A percentile compares a stretch with the other conserved stretches of the same genome.
Conservation (phyloP, 2,113 vertebrate species). For the Archocentrus centrarchus region DNA sequence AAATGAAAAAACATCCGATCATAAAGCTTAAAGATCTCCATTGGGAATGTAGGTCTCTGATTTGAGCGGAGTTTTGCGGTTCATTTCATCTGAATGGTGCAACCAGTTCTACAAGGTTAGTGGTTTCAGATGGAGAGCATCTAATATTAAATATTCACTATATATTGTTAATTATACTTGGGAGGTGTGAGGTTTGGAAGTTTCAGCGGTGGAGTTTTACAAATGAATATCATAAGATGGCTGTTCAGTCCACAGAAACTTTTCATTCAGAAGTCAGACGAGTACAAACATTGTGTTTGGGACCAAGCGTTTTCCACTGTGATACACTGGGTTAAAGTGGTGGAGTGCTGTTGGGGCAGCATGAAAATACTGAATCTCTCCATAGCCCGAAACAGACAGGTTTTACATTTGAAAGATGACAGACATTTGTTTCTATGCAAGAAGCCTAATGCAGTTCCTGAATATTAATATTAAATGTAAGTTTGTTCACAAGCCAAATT, state of each 20-base stretch:
- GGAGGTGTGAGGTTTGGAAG: neutral
- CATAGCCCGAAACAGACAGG: neutral
- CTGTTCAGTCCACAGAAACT: neutral
- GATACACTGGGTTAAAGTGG: neutral
- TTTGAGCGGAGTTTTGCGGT: neutral
- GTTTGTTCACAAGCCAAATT: neutral
- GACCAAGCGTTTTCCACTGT: too few relatives aligned
- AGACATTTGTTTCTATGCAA: neutral
- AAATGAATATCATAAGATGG: neutral
- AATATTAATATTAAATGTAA: neutral
- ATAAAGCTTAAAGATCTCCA: neutral
- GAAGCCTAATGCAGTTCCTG: neutral
- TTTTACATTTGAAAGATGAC: neutral
- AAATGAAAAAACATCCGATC: neutral
- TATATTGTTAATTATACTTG: neutral
- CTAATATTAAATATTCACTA: neutral
- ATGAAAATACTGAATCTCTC: accelerated
- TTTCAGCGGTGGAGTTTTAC: neutral
- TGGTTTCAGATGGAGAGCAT: neutral
- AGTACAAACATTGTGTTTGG: neutral
- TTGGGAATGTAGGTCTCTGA: neutral
- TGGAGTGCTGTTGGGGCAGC: neutral
- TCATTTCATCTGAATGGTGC: accelerated
- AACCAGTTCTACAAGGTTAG: neutral
- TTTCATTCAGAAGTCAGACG: neutral